Evolutionary conservation across 1,140 invertebrate genomes (phyloP).

Genomic region (Fopius arisanus): DNA sequence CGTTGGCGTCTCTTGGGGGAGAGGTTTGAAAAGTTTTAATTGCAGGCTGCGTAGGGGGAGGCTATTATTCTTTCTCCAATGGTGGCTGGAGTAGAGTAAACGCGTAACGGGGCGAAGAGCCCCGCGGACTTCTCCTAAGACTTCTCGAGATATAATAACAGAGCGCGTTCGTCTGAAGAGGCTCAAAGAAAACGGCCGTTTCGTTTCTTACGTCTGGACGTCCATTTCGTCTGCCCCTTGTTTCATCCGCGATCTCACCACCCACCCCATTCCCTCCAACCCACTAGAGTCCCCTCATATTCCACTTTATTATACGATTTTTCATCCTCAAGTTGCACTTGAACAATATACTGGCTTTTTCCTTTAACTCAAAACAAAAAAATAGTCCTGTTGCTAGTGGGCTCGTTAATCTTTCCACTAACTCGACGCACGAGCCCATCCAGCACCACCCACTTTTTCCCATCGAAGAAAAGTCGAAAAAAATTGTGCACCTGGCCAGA

Average conservation of each 20-base stretch:
- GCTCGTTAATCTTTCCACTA: neutral
- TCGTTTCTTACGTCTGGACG: slow-evolving; percentile 32
- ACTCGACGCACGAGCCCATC: slow-evolving; percentile 8
- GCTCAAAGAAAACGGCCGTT: slow-evolving; percentile 52
- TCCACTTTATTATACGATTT: slow-evolving; percentile 46
- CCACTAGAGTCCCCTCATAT: neutral
- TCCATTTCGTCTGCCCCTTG: slow-evolving; percentile 40
- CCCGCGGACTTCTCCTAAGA: slow-evolving; percentile 26
- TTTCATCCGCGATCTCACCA: slow-evolving; percentile 20
- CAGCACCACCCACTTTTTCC: slow-evolving; percentile 13
- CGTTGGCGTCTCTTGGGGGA: neutral
- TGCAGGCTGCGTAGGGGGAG: slow-evolving; percentile 56
- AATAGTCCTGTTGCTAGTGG: neutral
- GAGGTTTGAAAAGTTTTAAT: slow-evolving; percentile 55
- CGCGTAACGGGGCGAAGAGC: slow-evolving; percentile 28
- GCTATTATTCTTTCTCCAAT: slow-evolving; percentile 61
- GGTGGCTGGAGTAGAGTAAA: slow-evolving; percentile 33
- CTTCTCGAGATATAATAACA: slow-evolving; percentile 57
- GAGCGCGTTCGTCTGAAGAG: slow-evolving; percentile 51
- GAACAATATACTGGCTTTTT: neutral
- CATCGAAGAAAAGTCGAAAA: neutral
- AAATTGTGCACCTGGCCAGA: slow-evolving; percentile 19
- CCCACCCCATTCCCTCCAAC: neutral
- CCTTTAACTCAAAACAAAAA: neutral
- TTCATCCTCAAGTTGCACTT: slow-evolving; percentile 44